Conservation (phyloP, 1,140 invertebrate species). For the Eulimnadia texana region DNA sequence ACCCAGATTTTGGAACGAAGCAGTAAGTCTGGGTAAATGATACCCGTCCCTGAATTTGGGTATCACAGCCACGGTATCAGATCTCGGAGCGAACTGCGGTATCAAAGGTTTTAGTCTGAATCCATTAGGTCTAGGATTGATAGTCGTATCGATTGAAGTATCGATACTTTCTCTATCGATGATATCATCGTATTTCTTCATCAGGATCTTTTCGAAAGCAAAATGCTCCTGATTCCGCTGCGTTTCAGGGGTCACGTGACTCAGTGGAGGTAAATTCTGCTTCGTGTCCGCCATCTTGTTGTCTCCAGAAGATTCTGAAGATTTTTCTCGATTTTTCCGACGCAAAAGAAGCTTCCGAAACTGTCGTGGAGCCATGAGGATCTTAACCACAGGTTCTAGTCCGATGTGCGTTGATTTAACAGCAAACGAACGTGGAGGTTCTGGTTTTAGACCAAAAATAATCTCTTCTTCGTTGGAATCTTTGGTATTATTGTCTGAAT, state of each 20-base stretch:
- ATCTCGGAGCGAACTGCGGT: neutral
- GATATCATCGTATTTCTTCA: neutral
- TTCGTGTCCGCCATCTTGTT: neutral
- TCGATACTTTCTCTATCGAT: no score
- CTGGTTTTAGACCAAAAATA: constrained; percentile 1
- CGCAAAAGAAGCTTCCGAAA: neutral
- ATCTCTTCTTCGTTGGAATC: neutral
- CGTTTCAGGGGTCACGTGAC: neutral
- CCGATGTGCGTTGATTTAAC: neutral
- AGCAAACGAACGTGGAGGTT: neutral
- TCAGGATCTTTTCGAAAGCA: neutral
- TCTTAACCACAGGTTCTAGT: constrained; percentile 2
- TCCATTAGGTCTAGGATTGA: no score
- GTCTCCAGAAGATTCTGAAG: neutral
- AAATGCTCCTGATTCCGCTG: neutral
- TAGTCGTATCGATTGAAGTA: no score
- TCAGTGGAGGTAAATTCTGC: neutral
- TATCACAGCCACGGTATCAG: neutral
- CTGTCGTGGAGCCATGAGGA: neutral
- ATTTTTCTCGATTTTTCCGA: neutral
- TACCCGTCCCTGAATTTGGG: neutral
- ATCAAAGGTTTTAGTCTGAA: neutral
- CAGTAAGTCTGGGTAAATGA: neutral
- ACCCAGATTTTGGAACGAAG: neutral
- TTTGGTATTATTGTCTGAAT: neutral